Base-by-base conservation (phyloP, 2,797 vertebrate species). In the Scyliorhinus canicula region DNA sequence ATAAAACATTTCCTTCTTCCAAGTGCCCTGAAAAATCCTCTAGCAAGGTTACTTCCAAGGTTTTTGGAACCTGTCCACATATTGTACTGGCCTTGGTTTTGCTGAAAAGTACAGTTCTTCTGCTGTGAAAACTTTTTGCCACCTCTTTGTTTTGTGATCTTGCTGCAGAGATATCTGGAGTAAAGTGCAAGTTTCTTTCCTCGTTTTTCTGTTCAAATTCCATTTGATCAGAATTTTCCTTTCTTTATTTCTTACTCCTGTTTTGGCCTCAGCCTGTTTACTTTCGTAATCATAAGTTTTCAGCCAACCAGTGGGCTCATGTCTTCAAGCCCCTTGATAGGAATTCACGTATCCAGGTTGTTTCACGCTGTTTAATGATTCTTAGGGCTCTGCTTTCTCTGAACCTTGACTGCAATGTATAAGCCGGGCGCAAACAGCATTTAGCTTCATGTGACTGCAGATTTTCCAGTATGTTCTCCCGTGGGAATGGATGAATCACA, bases 301-400 rank as follows among this genome's bases (percentile, higher is more conserved):
- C 55, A 60, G 12, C 50, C 28, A 86, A 60, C 16, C 57, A 60
- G 57, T 65, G 57, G 16, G 55, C 55, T 57, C 88, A 35, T 14
- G 35, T 19, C n/a, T 90, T 60, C 11, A 60, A 57, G 5, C 7
- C 9, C 88, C n/a, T 44, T 91, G 95, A 97, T 97, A 97, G 97
- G 97, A 98, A 97, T 98, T 97, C 97, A 97, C 97, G 97, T 97
- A 98, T 97, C 97, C 97, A 97, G 97, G 97, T 98, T 97, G 98
- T 98, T 98, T 98, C 97, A 98, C 97, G 97, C 97, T 69, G 97
- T 97, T 98, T 97, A 96, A 96, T 96, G 97, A 97, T 97, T 98
- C 97, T 97, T 97, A 98, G 97, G 97, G 97, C 97, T 97, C n/a
- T 31, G 44, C 5, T 65, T n/a, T 69, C 24, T 19, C n/a, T 26